These are phyloP conservation scores for Onychostoma macrolepis DNA, from an alignment of 2,113 vertebrate species.

Conservation along the genomic window DNA sequence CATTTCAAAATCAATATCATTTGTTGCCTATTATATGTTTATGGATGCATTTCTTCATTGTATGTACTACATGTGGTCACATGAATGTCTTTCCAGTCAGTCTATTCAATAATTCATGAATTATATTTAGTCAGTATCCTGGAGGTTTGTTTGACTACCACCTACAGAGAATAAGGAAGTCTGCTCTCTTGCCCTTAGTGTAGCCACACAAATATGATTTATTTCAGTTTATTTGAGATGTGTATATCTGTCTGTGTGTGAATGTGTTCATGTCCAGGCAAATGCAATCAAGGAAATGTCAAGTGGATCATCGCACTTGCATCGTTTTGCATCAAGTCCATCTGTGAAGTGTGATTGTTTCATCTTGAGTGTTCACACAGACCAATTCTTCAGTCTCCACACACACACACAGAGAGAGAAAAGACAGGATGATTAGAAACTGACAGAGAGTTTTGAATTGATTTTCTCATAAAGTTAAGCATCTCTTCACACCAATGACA, in stretches of 20 bases:
- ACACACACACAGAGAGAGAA: neutral
- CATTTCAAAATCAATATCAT: neutral
- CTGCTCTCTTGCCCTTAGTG: neutral
- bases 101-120: conserved; percentile 17
- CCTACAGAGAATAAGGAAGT: conserved; percentile 10
- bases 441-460: neutral
- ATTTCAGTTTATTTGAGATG: neutral
- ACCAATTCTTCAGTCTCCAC: neutral
- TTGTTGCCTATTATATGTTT: neutral
- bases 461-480: conserved; percentile 3
- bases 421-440: conserved; percentile 1
- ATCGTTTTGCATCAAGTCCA: conserved; percentile 18
- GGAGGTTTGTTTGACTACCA: conserved; percentile 8
- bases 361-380: conserved; percentile 9
- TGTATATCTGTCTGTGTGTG: neutral
- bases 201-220: neutral
- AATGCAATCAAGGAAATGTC: conserved; percentile 37
- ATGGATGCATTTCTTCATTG: neutral
- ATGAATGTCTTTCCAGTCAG: neutral
- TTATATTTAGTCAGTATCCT: neutral
- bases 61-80: neutral
- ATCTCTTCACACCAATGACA: conserved; percentile 16
- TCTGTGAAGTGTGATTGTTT: conserved; percentile 23
- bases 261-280: neutral
- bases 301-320: conserved; percentile 30